These are phyloP conservation scores for Agriopis leucophaearia DNA, from an alignment of 2,888 invertebrate species.

Conservation along the genomic window DNA sequence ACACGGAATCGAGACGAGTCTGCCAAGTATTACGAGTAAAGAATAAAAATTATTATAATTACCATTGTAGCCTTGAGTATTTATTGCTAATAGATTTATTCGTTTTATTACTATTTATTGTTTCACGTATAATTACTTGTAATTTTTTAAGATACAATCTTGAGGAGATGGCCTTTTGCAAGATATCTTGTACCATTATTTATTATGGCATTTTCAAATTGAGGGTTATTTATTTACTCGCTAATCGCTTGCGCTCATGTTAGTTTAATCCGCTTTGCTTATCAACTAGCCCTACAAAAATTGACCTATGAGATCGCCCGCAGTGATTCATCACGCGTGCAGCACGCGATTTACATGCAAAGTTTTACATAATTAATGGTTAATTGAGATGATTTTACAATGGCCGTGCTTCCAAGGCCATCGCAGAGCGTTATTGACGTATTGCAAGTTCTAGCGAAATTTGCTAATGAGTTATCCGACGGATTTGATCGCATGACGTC, in stretches of 20 bases:
- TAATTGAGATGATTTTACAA: constrained; percentile 63
- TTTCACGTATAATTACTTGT: neutral
- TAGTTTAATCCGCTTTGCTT: constrained; percentile 8
- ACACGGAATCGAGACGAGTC: constrained; percentile 8
- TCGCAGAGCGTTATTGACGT: constrained; percentile 43
- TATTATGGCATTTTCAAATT: neutral
- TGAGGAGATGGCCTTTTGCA: neutral
- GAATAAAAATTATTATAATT: constrained; percentile 2
- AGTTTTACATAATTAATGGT: constrained; percentile 54
- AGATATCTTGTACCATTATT: neutral
- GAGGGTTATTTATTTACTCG: neutral
- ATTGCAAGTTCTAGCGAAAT: constrained; percentile 57
- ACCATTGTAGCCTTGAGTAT: constrained; percentile 7
- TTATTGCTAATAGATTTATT: constrained; percentile 13
- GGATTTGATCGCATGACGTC: constrained; percentile 48
- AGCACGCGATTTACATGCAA: constrained; percentile 59
- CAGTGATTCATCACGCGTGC: constrained; percentile 47
- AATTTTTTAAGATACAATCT: neutral
- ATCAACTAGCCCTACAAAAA: constrained; percentile 49
- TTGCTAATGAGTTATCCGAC: constrained; percentile 51
- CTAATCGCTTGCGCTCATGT: constrained; percentile 6
- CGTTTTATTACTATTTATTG: constrained; percentile 5
- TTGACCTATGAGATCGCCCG: constrained; percentile 47
- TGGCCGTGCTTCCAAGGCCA: constrained; percentile 47
- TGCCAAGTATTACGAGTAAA: constrained; percentile 8